Base-by-base conservation (phyloP, 2,888 invertebrate genomes). In the Maniola hyperantus region DNA sequence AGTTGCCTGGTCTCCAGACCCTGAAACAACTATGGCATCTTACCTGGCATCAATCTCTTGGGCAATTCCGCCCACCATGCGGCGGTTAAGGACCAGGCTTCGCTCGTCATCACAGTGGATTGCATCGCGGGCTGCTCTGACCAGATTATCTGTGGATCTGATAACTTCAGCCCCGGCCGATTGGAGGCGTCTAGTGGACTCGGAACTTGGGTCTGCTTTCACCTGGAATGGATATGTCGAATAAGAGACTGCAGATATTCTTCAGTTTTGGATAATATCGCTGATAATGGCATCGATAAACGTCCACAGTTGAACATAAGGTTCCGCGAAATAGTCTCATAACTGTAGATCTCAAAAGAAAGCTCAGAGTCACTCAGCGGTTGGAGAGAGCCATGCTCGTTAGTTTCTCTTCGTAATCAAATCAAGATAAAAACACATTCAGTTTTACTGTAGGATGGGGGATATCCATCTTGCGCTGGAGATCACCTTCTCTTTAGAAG, bases 121-220 rank as follows among this genome's bases (percentile, higher is more conserved):
- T 34, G 98, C 98, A 82, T 97, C 96, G 72, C 99, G 96, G 0
- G 99, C 99, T 0, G 99, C 98, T 34, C 96, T 94, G 20, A 99
- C 99, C 78, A 99, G 92, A 91, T 98, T 98, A 87, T 99, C 99
- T 0, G 99, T 99, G 4, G 99, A 99, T 71, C 97, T 94, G 89
- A 99, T 99, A 1, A 99, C 99, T 5, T 98, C 98, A 75, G 98
- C 99, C 13, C 99, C 99, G 0, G 99, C 99, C 13, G 96, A 95
- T 86, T 98, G 96, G 48, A 99, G 93, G 11, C 99, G 94, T 55
- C 97, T 96, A 60, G 99, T 99, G 7, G 98, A 97, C 75, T 98
- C 97, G 7, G 98, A 98, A 69, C 98, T 97, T 0, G 98, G 97
- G 90, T 99, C 99, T 0, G 99, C 99, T 87, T 99, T 51, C 13